phyloP scores from a whole-genome alignment of 1,140 invertebrate species.

The Orius insidiosus region DNA sequence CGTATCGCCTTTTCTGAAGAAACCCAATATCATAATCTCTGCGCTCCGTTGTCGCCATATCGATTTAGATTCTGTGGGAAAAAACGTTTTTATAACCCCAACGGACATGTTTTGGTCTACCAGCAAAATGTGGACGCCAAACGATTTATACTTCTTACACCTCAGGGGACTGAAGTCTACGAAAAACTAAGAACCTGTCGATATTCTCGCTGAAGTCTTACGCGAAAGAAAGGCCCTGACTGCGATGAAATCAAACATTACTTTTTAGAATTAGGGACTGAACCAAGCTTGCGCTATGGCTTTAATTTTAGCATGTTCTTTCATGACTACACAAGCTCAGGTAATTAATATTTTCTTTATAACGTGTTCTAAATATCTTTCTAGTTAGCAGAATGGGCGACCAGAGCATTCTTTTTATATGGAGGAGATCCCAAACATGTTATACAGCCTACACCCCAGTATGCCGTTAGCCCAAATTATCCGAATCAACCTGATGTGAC shows the following conservation, averaged over 20 bases:
- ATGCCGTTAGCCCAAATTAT: not conserved
- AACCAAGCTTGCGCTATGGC: conserved; percentile 81
- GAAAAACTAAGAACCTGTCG: conserved; percentile 68
- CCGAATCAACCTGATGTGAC: too few species aligned
- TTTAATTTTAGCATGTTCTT: conserved; percentile 65
- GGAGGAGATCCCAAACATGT: conserved; percentile 49
- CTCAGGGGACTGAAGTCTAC: conserved; percentile 70
- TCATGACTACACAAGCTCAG: conserved; percentile 45
- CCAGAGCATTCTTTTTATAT: conserved; percentile 80
- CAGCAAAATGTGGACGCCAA: conserved; percentile 56
- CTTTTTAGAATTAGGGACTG: conserved; percentile 62
- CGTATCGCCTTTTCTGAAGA: conserved; percentile 11
- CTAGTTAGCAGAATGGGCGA: conserved; percentile 64
- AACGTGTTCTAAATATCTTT: not conserved
- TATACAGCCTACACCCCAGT: conserved; percentile 13
- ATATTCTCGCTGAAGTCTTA: conserved; percentile 63
- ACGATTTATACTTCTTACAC: conserved; percentile 69
- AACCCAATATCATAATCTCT: not conserved
- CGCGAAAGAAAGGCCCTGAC: conserved; percentile 69
- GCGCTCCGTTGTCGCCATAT: conserved; percentile 1
- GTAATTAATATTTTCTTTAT: conserved; percentile 25
- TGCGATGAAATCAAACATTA: conserved; percentile 66
- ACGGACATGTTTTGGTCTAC: conserved; percentile 4
- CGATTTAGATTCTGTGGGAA: not conserved
- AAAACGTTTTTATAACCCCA: not conserved